Conservation (phyloP, 2,888 invertebrate genomes). For the Entomobrya multifasciata region DNA sequence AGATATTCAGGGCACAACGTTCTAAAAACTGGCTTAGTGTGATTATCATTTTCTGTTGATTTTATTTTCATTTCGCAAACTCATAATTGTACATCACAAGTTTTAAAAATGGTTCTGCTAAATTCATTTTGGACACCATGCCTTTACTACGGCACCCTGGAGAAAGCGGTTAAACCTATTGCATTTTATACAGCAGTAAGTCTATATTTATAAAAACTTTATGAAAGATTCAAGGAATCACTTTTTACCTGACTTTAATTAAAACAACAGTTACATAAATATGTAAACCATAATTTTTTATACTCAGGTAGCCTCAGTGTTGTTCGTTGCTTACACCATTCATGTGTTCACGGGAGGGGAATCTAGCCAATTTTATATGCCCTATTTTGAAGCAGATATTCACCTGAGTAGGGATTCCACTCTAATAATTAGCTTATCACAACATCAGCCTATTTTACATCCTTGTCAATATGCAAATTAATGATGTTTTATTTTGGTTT, state of each 20-base stretch:
- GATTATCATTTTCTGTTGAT: neutral
- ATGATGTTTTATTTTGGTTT: constrained; percentile 77
- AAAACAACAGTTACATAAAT: too few species aligned
- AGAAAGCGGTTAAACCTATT: constrained; percentile 89
- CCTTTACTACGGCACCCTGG: constrained; percentile 90
- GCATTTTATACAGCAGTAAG: constrained; percentile 88
- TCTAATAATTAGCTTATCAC: too few species aligned
- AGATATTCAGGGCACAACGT: neutral
- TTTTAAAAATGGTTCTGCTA: constrained; percentile 86
- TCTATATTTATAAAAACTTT: constrained; percentile 24
- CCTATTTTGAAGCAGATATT: constrained; percentile 93
- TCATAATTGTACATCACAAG: neutral
- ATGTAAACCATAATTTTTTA: too few species aligned
- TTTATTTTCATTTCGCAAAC: neutral
- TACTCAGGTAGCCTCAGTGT: constrained; percentile 86
- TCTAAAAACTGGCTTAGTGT: too few species aligned
- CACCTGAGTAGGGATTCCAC: constrained; percentile 88
- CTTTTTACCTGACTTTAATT: too few species aligned
- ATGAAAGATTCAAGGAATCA: too few species aligned
- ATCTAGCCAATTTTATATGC: constrained; percentile 93
- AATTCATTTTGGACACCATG: constrained; percentile 94
- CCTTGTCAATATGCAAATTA: too few species aligned
- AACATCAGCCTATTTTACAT: too few species aligned
- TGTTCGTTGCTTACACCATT: constrained; percentile 87
- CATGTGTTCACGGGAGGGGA: constrained; percentile 94